Conservation (phyloP, 2,797 vertebrate genomes). For the Sebastes hubbsi region DNA sequence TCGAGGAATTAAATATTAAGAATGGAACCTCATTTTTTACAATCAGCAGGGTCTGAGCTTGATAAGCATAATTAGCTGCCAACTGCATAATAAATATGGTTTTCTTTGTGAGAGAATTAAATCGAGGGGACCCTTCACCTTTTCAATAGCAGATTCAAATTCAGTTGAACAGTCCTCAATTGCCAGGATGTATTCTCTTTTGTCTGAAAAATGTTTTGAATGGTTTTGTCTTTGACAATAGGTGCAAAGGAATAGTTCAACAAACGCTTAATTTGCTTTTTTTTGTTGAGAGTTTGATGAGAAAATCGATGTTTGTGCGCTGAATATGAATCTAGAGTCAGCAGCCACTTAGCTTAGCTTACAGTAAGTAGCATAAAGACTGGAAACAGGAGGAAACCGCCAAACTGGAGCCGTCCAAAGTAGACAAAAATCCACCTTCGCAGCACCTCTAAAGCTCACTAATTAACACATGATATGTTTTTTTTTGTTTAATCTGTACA, state of each 20-base stretch:
- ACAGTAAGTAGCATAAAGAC: background rate
- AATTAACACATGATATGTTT: background rate
- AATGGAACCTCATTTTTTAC: constrained; percentile 12
- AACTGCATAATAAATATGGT: background rate
- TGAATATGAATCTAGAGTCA: background rate
- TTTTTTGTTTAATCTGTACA: background rate
- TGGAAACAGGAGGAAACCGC: background rate
- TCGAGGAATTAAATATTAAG: background rate
- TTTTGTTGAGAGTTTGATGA: background rate
- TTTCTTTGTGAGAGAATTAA: background rate
- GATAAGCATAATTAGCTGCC: constrained; percentile 14
- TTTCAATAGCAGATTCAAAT: background rate
- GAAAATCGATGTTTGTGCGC: background rate
- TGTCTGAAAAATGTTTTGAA: background rate
- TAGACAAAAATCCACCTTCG: too few species aligned
- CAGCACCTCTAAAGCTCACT: background rate
- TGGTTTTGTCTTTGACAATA: background rate
- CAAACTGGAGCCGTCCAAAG: background rate
- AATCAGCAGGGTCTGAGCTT: background rate
- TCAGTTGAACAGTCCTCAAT: background rate
- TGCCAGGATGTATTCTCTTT: background rate
- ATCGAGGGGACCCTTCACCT: background rate
- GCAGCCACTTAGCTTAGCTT: background rate
- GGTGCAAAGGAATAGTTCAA: background rate
- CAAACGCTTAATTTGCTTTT: background rate